Conservation (phyloP, 2,113 vertebrate species). For the Formicarius rufipectus region DNA sequence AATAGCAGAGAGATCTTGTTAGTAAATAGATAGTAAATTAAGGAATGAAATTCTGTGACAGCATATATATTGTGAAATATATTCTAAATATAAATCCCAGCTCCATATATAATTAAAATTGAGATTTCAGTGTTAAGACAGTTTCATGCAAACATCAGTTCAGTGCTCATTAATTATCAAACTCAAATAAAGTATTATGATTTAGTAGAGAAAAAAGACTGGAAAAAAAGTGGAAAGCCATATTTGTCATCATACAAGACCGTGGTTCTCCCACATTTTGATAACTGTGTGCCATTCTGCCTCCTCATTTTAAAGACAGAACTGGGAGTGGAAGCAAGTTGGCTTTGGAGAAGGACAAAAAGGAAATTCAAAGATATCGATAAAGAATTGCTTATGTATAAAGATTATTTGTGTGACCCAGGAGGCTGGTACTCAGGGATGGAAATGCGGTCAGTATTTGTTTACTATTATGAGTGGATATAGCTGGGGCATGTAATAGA, state of each 20-base stretch:
- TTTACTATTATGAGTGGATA: neutral
- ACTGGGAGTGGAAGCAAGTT: neutral
- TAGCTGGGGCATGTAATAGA: neutral
- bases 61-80: neutral
- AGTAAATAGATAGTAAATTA: neutral
- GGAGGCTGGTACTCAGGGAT: neutral
- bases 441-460: neutral
- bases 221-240: neutral
- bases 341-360: neutral
- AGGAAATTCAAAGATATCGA: neutral
- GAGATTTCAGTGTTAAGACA: neutral
- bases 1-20: neutral
- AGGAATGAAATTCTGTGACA: neutral
- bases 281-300: rapidly evolving
- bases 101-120: neutral
- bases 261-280: neutral
- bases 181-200: neutral
- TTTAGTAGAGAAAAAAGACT: neutral
- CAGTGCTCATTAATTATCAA: neutral
- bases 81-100: neutral
- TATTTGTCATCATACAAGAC: neutral
- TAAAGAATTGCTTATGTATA: rapidly evolving
- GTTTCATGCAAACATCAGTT: neutral
- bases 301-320: neutral
- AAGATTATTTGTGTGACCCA: neutral